Evolutionary conservation across 2,113 vertebrate genomes (phyloP).

Genomic region (Paracanthobrama guichenoti): DNA sequence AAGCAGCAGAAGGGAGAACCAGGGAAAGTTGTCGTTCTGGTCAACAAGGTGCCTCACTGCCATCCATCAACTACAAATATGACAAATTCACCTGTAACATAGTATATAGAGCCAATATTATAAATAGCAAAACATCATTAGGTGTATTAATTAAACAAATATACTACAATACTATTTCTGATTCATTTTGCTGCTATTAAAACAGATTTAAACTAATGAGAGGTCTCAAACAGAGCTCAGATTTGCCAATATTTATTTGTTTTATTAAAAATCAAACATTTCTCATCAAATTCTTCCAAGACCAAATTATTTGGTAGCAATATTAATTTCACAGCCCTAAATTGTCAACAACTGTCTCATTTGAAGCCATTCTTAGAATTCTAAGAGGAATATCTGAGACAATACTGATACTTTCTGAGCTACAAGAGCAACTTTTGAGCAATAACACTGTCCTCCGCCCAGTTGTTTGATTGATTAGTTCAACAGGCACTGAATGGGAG

Average conservation of each 20-base stretch:
- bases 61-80: not conserved
- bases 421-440: not conserved
- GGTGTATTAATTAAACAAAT: not conserved
- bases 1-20: slow-evolving; percentile 67
- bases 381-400: not conserved
- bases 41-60: slow-evolving; percentile 86
- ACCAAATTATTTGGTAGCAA: not conserved
- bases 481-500: not conserved
- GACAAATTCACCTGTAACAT: not conserved
- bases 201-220: too few species aligned
- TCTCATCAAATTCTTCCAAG: not conserved
- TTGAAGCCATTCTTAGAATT: not conserved
- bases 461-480: not conserved
- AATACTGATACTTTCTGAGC: not conserved
- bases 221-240: too few species aligned
- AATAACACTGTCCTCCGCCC: not conserved
- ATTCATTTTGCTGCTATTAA: too few species aligned
- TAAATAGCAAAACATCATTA: not conserved
- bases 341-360: not conserved
- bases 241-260: not conserved
- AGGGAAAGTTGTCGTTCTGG: slow-evolving; percentile 90
- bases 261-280: not conserved
- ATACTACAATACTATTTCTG: too few species aligned
- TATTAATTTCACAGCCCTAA: not conserved
- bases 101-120: not conserved